These are phyloP conservation scores for Theocolax elegans DNA, from an alignment of 1,140 invertebrate genomes.

Conservation along the genomic window DNA sequence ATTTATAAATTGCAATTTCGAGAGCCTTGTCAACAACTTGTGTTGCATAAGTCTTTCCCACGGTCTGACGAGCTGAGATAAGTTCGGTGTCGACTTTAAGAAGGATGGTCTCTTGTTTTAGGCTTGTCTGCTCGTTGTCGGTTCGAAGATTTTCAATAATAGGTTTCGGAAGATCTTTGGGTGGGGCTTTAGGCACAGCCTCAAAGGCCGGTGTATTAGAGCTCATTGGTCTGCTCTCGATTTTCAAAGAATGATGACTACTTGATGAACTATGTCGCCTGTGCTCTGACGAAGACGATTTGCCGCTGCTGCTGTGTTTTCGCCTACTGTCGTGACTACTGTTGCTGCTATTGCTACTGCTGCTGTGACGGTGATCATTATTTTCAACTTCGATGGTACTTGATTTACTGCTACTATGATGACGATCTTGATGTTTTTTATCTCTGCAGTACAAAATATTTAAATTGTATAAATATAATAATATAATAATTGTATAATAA, in stretches of 20 bases:
- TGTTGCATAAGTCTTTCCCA: slow-evolving; percentile 59
- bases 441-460: slow-evolving; percentile 33
- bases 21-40: slow-evolving; percentile 65
- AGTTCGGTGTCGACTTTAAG: slow-evolving; percentile 43
- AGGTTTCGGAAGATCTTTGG: slow-evolving; percentile 8
- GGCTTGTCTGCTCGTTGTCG: neutral
- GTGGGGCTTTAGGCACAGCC: neutral
- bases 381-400: too few species aligned
- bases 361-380: too few species aligned
- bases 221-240: slow-evolving; percentile 22
- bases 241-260: slow-evolving; percentile 26
- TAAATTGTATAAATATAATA: too few species aligned
- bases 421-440: slow-evolving; percentile 46
- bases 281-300: slow-evolving; percentile 23
- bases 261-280: slow-evolving; percentile 20
- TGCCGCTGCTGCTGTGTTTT: slow-evolving; percentile 34
- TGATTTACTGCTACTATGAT: slow-evolving; percentile 45
- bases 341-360: neutral
- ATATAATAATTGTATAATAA: too few species aligned
- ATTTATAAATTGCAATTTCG: slow-evolving; percentile 65
- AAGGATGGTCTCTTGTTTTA: slow-evolving; percentile 21
- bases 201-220: slow-evolving; percentile 3
- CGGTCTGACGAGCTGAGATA: slow-evolving; percentile 47
- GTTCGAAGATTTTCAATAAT: slow-evolving; percentile 6
- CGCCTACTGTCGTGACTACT: neutral